These are phyloP conservation scores for Eubucco bourcierii DNA, from an alignment of 2,113 vertebrate species.

Conservation along the genomic window DNA sequence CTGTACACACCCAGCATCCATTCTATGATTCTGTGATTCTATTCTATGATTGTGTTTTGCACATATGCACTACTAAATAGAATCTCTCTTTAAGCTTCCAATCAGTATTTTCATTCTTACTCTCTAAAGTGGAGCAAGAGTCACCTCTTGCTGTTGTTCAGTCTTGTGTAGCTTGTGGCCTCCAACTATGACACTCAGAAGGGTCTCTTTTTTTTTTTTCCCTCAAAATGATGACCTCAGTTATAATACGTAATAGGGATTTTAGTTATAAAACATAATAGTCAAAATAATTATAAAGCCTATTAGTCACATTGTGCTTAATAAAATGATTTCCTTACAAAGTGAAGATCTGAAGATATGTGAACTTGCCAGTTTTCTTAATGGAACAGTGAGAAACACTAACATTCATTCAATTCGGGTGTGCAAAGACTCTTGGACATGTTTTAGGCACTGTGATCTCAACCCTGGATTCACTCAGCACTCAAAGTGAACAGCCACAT, in stretches of 20 bases:
- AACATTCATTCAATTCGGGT: not conserved
- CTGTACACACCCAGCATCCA: too few relatives aligned
- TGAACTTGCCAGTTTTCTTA: not conserved
- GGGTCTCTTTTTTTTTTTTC: not conserved
- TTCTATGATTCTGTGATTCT: too few relatives aligned
- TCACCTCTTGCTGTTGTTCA: too few relatives aligned
- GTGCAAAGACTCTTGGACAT: not conserved
- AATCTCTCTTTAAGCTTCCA: too few relatives aligned
- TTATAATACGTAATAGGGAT: not conserved
- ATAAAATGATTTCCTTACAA: not conserved
- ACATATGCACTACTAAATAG: too few relatives aligned
- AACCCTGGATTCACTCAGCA: not conserved
- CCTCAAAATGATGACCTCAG: not conserved
- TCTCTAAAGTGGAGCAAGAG: too few relatives aligned
- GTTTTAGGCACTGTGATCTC: not conserved
- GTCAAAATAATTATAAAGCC: too few relatives aligned
- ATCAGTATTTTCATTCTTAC: too few relatives aligned
- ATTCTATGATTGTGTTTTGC: too few relatives aligned
- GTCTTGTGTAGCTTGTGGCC: too few relatives aligned
- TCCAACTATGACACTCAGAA: not conserved
- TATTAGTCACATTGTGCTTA: not conserved
- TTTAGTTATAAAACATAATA: too few relatives aligned
- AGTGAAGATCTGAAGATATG: not conserved
- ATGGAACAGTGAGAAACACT: not conserved
- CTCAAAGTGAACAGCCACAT: not conserved